Evolutionary conservation across 2,113 vertebrate species (phyloP), one percentile per base, ranked within the genome.

Genomic region (Vulpes vulpes): DNA sequence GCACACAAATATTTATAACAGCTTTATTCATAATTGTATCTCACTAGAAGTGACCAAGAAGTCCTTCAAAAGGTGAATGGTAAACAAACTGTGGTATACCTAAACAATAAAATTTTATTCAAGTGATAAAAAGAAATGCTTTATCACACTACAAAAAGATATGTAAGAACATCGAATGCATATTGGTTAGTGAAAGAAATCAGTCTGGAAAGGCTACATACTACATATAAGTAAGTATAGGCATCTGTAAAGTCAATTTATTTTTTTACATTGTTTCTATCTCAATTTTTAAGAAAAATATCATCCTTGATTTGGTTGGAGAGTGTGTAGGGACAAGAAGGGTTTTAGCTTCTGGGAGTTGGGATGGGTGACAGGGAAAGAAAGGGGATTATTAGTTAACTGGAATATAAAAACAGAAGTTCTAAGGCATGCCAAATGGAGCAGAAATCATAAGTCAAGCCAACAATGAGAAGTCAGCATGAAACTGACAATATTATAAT

Each of bases 211-310:
- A 59, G 53, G 2, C 32, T 83, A n/a, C 1, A 43, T 30, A 55
- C 16, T 27, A 1, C 43, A 43, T 84, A 60, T 62, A 62, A 89
- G 62, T 84, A 49, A 69, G 51, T 82, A 51, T 69, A 69, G 69
- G 17, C 14, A 78, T 82, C 23, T 91, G 32, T 76, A n/a, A 87
- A n/a, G 81, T 91, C 10, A 82, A 30, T 32, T 89, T 92, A 88
- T 57, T 78, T 87, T 87, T 23, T 69, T 96, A 82, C n/a, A 22
- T 81, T 95, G 57, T 76, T 86, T 17, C 6, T 87, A 38, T 49
- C 6, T 96, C 22, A 62, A 57, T 5, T 82, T 95, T 35, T 49
- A 94, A 65, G 16, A 67, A 74, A 95, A 94, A 87, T 82, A 65
- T 49, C 43, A 35, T 51, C 9, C 5, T 51, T 91, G n/a, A 83